Percentiles rank a stretch among this genome's conserved stretches.
Conservation (phyloP, 2,113 vertebrate genomes). For the Pelmatolapia mariae region DNA sequence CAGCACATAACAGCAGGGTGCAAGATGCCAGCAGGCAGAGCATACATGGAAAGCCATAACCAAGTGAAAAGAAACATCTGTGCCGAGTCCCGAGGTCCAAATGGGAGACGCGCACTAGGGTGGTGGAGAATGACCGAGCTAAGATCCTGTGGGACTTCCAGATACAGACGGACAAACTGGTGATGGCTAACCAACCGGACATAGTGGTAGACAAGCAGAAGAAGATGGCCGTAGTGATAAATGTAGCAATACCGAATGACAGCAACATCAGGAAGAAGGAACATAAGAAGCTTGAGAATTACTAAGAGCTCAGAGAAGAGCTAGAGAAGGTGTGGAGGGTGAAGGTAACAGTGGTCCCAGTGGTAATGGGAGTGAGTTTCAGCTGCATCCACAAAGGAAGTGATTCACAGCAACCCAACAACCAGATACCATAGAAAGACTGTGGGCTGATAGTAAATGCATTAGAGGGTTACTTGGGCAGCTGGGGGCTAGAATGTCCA, state of each 20-base stretch:
- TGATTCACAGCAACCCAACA: background rate
- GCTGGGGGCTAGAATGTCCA: fast-evolving
- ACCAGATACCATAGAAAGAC: background rate
- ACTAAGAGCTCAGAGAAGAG: background rate
- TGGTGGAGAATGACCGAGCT: no score
- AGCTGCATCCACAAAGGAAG: background rate
- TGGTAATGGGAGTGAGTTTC: background rate
- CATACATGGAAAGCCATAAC: no score
- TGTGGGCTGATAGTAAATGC: background rate
- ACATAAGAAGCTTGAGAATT: background rate
- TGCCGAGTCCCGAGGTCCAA: no score
- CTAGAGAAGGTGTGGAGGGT: background rate
- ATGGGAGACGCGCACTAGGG: no score
- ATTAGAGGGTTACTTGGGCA: background rate
- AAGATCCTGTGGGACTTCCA: background rate
- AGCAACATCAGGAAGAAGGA: background rate
- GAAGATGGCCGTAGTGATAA: fast-evolving
- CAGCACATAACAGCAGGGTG: no score
- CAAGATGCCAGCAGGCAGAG: no score
- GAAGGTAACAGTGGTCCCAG: background rate
- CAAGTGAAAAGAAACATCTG: no score
- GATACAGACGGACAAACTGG: background rate
- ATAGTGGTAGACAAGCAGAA: background rate
- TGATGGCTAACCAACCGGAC: fast-evolving
- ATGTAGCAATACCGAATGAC: background rate